Base-by-base conservation (phyloP, 2,888 invertebrate genomes). In the Drosophila peninsularis region DNA sequence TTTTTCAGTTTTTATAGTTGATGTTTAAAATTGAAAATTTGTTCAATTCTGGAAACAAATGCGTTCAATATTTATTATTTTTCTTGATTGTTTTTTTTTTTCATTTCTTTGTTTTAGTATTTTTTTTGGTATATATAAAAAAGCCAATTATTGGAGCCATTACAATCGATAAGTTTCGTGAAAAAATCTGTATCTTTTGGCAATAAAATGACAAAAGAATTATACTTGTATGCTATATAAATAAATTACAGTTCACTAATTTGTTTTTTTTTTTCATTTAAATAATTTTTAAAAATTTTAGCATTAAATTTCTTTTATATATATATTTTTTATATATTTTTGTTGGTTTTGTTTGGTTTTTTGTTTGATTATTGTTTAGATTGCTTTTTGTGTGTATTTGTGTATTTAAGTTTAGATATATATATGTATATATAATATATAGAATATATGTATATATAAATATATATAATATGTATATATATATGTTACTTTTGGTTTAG, bases 101-200 rank as follows among this genome's bases (percentile, higher is more conserved):
- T 36, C 41, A 32, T 55, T 55, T 55, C 41, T 42, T 78, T 61
- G 69, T 67, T 63, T 74, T 36, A n/a, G 21, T 50, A 36, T 19
- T 54, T 54, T 17, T 50, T 37, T 53, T 70, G 70, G 67, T 60
- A 75, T 82, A 78, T 83, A 78, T 82, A 89, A 86, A 88, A 90
- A 80, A 90, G 92, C 92, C 91, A 92, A 91, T 92, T 92, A 91
- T 90, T 92, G 93, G 92, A 92, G 92, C 92, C 92, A 91, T 92
- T 91, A 90, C 90, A 91, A 92, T 92, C 92, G 92, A 92, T 93
- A 93, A 92, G 92, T 92, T 92, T 92, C 92, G 93, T 93, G 92
- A 92, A 92, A 92, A 92, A 92, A 92, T 92, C 92, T 89, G 89
- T 89, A 91, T 92, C 91, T 90, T 91, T 92, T 92, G 92, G 91